These are phyloP conservation scores for Pionites leucogaster DNA, from an alignment of 2,113 vertebrate species.

Conservation along the genomic window DNA sequence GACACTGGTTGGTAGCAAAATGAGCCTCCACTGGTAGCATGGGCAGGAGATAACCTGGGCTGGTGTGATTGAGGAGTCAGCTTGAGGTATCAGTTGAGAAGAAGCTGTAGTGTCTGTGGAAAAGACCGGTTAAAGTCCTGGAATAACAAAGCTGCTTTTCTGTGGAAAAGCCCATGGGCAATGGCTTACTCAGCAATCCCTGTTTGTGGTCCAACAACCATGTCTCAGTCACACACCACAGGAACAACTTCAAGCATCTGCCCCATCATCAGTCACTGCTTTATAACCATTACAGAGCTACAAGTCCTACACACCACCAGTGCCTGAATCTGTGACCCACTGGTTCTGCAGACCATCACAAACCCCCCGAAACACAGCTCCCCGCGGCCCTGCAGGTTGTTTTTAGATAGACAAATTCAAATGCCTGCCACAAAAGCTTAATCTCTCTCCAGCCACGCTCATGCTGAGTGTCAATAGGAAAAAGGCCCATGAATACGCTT, in stretches of 20 bases:
- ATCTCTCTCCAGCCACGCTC: slow-evolving; percentile 54
- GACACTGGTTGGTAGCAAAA: background rate
- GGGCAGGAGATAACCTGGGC: background rate
- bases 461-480: slow-evolving; percentile 56
- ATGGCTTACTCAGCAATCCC: background rate
- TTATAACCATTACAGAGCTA: background rate
- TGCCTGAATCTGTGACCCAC: background rate
- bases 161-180: background rate
- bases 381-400: background rate
- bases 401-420: slow-evolving; percentile 41
- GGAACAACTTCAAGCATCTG: background rate
- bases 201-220: background rate
- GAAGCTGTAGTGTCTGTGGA: background rate
- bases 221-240: background rate
- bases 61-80: background rate
- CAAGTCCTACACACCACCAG: background rate
- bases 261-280: background rate
- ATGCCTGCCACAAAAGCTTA: slow-evolving; percentile 50
- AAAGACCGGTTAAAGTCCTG: background rate
- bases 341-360: slow-evolving; percentile 14
- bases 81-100: background rate
- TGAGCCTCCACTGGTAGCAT: background rate
- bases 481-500: slow-evolving; percentile 52
- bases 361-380: background rate
- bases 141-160: background rate